phyloP scores from a whole-genome alignment of 1,140 invertebrate genomes.

The Vollenhovia emeryi region DNA sequence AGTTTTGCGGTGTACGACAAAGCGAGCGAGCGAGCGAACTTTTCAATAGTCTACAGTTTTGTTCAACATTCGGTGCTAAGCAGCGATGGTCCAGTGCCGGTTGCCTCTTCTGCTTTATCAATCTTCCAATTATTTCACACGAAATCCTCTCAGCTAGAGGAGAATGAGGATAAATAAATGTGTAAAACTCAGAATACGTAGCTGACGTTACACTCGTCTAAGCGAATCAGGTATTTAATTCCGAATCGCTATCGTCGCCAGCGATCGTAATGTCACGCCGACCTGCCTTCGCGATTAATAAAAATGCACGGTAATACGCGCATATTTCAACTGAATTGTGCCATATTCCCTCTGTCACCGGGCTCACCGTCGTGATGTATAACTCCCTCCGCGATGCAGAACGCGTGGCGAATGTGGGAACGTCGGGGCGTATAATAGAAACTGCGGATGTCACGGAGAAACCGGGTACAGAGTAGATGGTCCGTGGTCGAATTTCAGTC shows the following conservation, averaged over 20 bases:
- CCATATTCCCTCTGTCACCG: neutral
- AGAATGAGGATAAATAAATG: neutral
- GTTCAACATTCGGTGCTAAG: neutral
- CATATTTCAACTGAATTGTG: constrained; percentile 63
- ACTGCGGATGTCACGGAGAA: constrained; percentile 72
- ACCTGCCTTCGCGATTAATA: constrained; percentile 41
- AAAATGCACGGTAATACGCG: constrained; percentile 59
- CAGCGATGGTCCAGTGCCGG: neutral
- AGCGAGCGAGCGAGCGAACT: constrained; percentile 8
- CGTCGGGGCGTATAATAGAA: constrained; percentile 71
- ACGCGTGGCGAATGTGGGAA: constrained; percentile 65
- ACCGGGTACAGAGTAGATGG: constrained; percentile 63
- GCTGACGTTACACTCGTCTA: neutral
- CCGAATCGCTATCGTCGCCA: too few species aligned
- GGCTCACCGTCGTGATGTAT: neutral
- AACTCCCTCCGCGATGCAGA: constrained; percentile 45
- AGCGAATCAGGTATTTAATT: neutral
- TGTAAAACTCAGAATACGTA: neutral
- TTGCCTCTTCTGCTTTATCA: neutral
- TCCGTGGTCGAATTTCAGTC: constrained; percentile 71
- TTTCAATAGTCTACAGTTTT: neutral
- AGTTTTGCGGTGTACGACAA: neutral
- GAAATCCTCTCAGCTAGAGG: neutral
- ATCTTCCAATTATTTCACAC: neutral
- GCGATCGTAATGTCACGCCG: neutral